phyloP scores from a whole-genome alignment of 2,797 vertebrate genomes.

The Euphonia xanthogaster region DNA sequence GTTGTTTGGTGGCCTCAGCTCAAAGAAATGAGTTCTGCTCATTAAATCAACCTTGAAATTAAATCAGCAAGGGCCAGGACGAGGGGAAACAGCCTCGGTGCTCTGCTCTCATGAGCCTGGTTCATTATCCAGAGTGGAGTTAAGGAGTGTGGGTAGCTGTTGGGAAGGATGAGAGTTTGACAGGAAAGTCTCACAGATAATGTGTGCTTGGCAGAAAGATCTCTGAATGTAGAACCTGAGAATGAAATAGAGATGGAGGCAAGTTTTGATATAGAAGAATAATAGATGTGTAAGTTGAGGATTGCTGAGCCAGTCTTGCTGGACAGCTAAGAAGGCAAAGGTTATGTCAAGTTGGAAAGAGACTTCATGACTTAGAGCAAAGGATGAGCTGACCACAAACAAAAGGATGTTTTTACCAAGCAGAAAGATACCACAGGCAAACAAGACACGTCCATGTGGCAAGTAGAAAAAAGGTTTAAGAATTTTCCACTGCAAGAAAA shows the following conservation, averaged over 20 bases:
- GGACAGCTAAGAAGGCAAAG: background rate
- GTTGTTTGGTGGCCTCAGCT: background rate
- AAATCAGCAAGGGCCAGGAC: background rate
- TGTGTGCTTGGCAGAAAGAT: background rate
- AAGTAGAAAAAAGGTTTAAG: too few relatives aligned
- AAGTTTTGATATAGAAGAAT: background rate
- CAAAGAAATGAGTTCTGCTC: background rate
- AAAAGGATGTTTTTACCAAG: too few relatives aligned
- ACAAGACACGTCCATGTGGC: too few relatives aligned
- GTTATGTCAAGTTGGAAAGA: background rate
- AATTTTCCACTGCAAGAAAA: too few relatives aligned
- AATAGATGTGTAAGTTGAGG: background rate
- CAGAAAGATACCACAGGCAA: too few relatives aligned
- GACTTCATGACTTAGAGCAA: background rate
- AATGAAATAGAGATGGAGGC: background rate
- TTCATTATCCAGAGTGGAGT: rapidly evolving
- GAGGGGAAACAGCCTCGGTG: rapidly evolving
- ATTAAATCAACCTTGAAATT: background rate
- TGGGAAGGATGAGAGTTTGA: background rate
- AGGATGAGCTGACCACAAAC: too few relatives aligned
- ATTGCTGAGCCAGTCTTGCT: background rate
- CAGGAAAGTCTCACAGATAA: background rate
- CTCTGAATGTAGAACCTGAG: background rate
- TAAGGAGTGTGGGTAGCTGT: background rate
- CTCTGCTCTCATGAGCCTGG: background rate